phyloP scores from a whole-genome alignment of 1,140 invertebrate species.

The Octopus sinensis region DNA sequence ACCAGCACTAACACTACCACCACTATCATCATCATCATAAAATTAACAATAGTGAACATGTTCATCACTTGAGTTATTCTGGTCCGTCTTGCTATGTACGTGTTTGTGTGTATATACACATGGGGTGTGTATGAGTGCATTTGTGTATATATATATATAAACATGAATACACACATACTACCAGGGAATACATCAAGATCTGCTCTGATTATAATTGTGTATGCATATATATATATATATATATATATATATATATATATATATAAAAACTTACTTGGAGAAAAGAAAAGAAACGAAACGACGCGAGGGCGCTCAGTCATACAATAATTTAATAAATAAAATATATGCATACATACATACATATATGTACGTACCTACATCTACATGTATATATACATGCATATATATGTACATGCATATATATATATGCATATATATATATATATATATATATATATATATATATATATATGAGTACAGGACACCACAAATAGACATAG shows the following conservation, averaged over 20 bases:
- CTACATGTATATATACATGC: background rate
- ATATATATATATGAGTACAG: background rate
- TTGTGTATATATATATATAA: background rate
- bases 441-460: conserved; percentile 9
- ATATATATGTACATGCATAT: conserved; percentile 9
- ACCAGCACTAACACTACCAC: too few relatives aligned
- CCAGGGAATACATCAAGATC: background rate
- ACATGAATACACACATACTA: background rate
- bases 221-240: background rate
- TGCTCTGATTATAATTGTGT: background rate
- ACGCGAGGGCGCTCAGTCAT: too few relatives aligned
- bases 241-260: background rate
- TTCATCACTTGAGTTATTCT: background rate
- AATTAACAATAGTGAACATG: too few relatives aligned
- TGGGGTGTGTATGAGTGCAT: background rate
- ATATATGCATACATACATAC: background rate
- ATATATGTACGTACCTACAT: background rate
- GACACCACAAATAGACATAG: too few relatives aligned
- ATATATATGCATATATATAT: background rate
- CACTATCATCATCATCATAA: too few relatives aligned
- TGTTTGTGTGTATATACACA: background rate
- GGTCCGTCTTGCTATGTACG: background rate
- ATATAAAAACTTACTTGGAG: too few relatives aligned
- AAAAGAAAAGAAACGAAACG: too few relatives aligned
- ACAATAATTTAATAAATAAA: too few relatives aligned